Base-by-base conservation (phyloP, 2,113 vertebrate species). In the Suricata suricatta region DNA sequence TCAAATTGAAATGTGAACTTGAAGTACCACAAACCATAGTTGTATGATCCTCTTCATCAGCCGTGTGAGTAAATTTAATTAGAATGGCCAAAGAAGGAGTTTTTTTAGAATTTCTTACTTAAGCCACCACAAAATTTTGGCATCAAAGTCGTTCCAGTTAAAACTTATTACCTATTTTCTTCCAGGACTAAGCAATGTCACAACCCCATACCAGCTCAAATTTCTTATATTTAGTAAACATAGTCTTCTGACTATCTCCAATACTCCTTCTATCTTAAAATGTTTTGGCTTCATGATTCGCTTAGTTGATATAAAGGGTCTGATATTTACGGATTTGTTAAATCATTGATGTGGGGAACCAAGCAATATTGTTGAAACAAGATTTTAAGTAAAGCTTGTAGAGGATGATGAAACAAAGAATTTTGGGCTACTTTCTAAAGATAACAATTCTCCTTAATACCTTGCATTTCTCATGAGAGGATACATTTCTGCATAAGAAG, bases 351-450 rank as follows among this genome's bases (percentile, higher is more conserved):
- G 19, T 27, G 84, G 52, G 7, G 25, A 66, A 83, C 3, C 44
- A 84, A 94, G 27, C 27, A 94, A 54, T 54, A 76, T n/a, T 6
- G 47, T 27, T 84, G 27, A 60, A 29, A 21, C 69, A 91, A 63
- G 25, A 91, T 88, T 82, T 95, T 81, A 95, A 68, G 81, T 72
- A 79, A 96, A 44, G 12, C 50, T 57, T 60, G 8, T 76, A 29
- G 25, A 85, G 21, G 14, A 81, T 79, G 23, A 80, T 79, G 33
- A 93, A 94, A 72, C n/a, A 68, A 60, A 88, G 25, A 96, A 71
- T 74, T 88, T 25, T 77, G 64, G 63, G 6, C 72, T 82, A 29
- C 25, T 93, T 96, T 82, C 23, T 33, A 90, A 90, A 77, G 16
- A 50, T 14, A 50, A 81, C 41, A 83, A 29, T 82, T 94, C 41